Conservation (phyloP, 1,140 invertebrate genomes). For the Leptinotarsa defecta region DNA sequence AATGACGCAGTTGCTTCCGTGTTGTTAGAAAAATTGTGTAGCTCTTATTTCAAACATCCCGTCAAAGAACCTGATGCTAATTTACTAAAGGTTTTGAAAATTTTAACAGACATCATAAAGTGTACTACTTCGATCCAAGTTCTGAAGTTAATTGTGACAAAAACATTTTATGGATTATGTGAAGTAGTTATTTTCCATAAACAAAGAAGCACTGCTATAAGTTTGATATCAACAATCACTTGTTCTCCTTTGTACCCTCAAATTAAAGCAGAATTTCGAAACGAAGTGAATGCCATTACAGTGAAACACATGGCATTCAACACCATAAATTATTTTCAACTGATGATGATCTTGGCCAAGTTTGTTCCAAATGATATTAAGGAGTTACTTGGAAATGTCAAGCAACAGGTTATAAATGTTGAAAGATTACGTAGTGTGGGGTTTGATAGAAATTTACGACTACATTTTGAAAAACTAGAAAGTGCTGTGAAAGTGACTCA, state of each 20-base stretch:
- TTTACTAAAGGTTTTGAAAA: slow-evolving; percentile 47
- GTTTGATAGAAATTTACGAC: slow-evolving; percentile 50
- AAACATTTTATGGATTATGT: slow-evolving; percentile 46
- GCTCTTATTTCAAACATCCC: slow-evolving; percentile 43
- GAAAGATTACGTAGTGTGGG: slow-evolving; percentile 51
- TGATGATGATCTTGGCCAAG: slow-evolving; percentile 44
- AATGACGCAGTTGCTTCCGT: slow-evolving; percentile 32
- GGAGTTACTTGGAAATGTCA: slow-evolving; percentile 40
- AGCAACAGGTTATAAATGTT: slow-evolving; percentile 42
- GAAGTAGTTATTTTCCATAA: slow-evolving; percentile 48
- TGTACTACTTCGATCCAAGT: slow-evolving; percentile 32
- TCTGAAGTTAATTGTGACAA: slow-evolving; percentile 38
- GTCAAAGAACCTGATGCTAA: slow-evolving; percentile 45
- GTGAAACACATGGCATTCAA: slow-evolving; percentile 51
- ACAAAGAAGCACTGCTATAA: slow-evolving; percentile 44
- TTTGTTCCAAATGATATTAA: slow-evolving; percentile 44
- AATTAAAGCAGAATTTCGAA: slow-evolving; percentile 37
- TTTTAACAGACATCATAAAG: slow-evolving; percentile 43
- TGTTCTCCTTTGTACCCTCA: slow-evolving; percentile 36
- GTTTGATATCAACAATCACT: slow-evolving; percentile 41
- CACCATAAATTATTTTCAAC: slow-evolving; percentile 50
- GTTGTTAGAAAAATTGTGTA: slow-evolving; percentile 48
- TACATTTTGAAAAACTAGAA: slow-evolving; percentile 46
- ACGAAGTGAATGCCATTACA: slow-evolving; percentile 36
- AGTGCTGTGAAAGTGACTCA: slow-evolving; percentile 25